Evolutionary conservation across 2,888 invertebrate species (phyloP).

Genomic region (Crossocerus cetratus): DNA sequence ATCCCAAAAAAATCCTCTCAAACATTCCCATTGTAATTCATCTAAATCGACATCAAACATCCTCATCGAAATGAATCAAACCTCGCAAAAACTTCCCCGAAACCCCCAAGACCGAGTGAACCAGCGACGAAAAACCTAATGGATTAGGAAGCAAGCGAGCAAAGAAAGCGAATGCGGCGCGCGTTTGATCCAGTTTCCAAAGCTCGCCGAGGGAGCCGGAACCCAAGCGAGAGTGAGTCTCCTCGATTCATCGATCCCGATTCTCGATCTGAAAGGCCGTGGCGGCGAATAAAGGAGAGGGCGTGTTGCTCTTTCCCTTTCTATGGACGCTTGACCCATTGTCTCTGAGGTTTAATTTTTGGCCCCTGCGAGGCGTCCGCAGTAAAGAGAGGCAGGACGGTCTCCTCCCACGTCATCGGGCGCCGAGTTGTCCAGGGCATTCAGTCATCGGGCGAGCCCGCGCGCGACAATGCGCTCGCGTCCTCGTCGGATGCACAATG

Average conservation of each 20-base stretch:
- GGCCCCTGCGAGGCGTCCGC: slow-evolving; percentile 49
- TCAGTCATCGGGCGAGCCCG: slow-evolving; percentile 51
- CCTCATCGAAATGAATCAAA: too few species aligned
- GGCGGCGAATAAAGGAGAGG: slow-evolving; percentile 64
- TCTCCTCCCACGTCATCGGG: slow-evolving; percentile 63
- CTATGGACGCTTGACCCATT: slow-evolving; percentile 76
- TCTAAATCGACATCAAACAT: too few species aligned
- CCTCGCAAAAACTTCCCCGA: too few species aligned
- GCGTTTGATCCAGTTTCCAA: not conserved
- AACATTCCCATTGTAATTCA: too few species aligned
- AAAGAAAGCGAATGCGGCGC: not conserved
- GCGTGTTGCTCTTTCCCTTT: slow-evolving; percentile 72
- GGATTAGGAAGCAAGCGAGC: too few species aligned
- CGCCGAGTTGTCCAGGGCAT: slow-evolving; percentile 52
- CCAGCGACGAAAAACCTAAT: too few species aligned
- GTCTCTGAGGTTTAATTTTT: slow-evolving; percentile 75
- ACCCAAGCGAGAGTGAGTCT: not conserved
- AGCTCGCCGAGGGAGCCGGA: not conserved
- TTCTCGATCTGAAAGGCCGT: not conserved
- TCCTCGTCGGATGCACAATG: slow-evolving; percentile 71
- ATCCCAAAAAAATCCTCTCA: too few species aligned
- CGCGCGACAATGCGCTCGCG: slow-evolving; percentile 63
- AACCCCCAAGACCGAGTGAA: too few species aligned
- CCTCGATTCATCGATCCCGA: not conserved
- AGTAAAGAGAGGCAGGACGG: slow-evolving; percentile 23